A percentile compares a stretch with the other conserved stretches of the same genome.
Conservation (phyloP, 1,140 invertebrate genomes). For the Micrasema minimum region DNA sequence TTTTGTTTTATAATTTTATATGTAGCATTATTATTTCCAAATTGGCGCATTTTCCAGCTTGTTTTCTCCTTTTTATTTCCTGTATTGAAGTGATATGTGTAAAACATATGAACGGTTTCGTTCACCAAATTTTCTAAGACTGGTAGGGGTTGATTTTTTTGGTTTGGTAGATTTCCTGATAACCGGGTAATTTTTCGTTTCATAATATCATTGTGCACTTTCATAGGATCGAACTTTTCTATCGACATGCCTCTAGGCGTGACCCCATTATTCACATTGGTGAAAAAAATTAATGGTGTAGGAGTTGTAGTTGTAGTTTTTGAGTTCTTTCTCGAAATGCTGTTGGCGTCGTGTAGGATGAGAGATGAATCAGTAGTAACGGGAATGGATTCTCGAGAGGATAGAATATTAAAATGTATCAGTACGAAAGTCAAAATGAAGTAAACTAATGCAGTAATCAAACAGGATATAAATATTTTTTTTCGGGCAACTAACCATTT, state of each 20-base stretch:
- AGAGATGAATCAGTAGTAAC: slow-evolving; percentile 12
- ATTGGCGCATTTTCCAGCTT: slow-evolving; percentile 7
- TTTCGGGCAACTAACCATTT: slow-evolving; percentile 23
- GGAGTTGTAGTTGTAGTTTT: slow-evolving; percentile 48
- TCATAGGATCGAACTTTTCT: slow-evolving; percentile 51
- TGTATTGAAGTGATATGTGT: slow-evolving; percentile 35
- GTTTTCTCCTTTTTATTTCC: slow-evolving; percentile 23
- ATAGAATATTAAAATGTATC: slow-evolving; percentile 27
- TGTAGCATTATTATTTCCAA: slow-evolving; percentile 31
- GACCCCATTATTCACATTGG: slow-evolving; percentile 35
- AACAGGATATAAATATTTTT: slow-evolving; percentile 33
- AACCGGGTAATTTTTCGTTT: slow-evolving; percentile 43
- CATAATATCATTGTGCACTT: slow-evolving; percentile 48
- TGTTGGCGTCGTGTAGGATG: neutral
- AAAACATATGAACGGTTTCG: slow-evolving; percentile 45
- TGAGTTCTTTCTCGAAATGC: neutral
- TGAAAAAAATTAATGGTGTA: slow-evolving; percentile 39
- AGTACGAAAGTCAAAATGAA: slow-evolving; percentile 24
- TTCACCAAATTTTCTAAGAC: slow-evolving; percentile 19
- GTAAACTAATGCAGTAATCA: slow-evolving; percentile 29
- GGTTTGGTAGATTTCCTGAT: slow-evolving; percentile 17
- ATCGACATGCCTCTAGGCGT: slow-evolving; percentile 32
- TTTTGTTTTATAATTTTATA: slow-evolving; percentile 39
- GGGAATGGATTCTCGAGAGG: slow-evolving; percentile 9
- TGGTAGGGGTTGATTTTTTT: neutral